Evolutionary conservation across 2,113 vertebrate genomes (phyloP).

Genomic region (Polyodon spathula): DNA sequence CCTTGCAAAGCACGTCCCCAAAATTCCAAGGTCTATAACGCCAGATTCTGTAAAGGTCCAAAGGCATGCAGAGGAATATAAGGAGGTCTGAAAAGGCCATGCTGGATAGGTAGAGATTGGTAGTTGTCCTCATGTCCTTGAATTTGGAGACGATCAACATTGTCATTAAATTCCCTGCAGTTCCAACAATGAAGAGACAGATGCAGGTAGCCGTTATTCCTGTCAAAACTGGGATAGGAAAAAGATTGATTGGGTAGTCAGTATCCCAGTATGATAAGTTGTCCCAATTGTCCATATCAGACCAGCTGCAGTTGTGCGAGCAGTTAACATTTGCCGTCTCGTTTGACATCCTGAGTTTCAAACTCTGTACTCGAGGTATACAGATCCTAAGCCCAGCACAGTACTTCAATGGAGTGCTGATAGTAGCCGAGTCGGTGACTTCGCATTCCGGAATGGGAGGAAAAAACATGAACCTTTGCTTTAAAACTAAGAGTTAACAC

Average conservation of each 20-base stretch:
- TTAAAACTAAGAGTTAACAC: no score
- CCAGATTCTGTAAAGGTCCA: conserved; percentile 92
- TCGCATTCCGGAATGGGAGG: no score
- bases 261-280: conserved; percentile 32
- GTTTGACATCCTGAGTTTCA: conserved; percentile 62
- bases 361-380: conserved; percentile 20
- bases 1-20: conserved; percentile 83
- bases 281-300: conserved; percentile 22
- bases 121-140: conserved; percentile 88
- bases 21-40: conserved; percentile 89
- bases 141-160: conserved; percentile 82
- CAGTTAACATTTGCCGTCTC: conserved; percentile 47
- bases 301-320: conserved; percentile 53
- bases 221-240: conserved; percentile 76
- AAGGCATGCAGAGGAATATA: conserved; percentile 91
- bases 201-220: conserved; percentile 74
- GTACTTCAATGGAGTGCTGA: no score
- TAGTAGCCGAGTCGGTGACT: no score
- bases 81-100: conserved; percentile 94
- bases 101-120: conserved; percentile 91
- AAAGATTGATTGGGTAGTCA: conserved; percentile 52
- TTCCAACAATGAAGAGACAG: conserved; percentile 74
- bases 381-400: no score
- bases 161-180: conserved; percentile 83
- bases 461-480: no score